Evolutionary conservation across 1,140 invertebrate species (phyloP), one percentile per base, ranked within the genome.

Genomic region (Copidosoma floridanum): DNA sequence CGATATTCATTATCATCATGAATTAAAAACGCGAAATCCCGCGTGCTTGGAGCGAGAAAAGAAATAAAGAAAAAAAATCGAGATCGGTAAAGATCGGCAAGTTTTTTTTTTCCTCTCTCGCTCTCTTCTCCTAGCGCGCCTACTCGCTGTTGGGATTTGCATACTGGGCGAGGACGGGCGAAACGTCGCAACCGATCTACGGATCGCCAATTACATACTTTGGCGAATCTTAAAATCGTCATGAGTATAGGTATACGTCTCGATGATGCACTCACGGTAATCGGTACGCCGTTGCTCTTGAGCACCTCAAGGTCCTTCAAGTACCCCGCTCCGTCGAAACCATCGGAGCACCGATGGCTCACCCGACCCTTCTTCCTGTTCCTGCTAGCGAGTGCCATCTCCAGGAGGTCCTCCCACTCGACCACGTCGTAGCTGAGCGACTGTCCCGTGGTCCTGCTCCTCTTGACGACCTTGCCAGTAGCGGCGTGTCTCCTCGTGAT

Each of bases 401-500:
- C 84, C 55, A 84, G 77, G 38, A 85, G 68, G 62, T 80, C 78
- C 32, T 78, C 75, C 84, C 84, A 85, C 10, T 82, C 79, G 32
- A 82, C 66, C 24, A 68, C 65, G 51, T 73, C 65, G 51, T 66
- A 65, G 21, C 71, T 61, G 37, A 63, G 72, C 68, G 65, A 71
- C 65, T 68, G 46, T 23, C 54, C 65, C 61, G 54, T 65, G 61
- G 72, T 57, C 7, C 40, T 51, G n/a, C 58, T 54, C 51, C 54
- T 51, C 12, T 64, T 64, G 6, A 54, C 26, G 21, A 35, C 21
- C 21, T 58, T 62, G 18, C 59, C 59, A 8, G 14, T 24, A 1
- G 44, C 20, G 2, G 56, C 44, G 20, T 47, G 18, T 24, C 64
- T 67, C 11, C 71, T 66, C 52, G 61, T 57, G n/a, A n/a, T n/a